Conservation (phyloP, 2,113 vertebrate species). For the Callionymus lyra region DNA sequence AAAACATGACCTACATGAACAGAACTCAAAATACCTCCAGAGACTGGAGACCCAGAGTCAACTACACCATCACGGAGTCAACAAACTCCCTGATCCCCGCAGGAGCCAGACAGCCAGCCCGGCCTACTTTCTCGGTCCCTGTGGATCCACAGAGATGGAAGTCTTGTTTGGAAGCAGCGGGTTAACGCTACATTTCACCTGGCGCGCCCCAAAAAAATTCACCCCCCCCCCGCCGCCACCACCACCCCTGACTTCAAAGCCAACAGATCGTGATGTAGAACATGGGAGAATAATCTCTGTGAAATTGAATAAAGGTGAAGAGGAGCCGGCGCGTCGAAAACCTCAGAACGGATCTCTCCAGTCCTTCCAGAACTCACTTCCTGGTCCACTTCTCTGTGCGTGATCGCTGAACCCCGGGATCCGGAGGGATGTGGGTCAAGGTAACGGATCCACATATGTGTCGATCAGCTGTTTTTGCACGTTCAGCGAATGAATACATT, state of each 20-base stretch:
- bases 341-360: constrained; percentile 22
- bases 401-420: constrained; percentile 16
- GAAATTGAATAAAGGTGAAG: constrained; percentile 48
- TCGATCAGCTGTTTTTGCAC: too few relatives aligned
- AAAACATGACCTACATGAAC: constrained; percentile 28
- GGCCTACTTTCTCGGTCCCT: constrained; percentile 51
- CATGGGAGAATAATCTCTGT: constrained; percentile 41
- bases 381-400: constrained; percentile 14
- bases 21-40: constrained; percentile 28
- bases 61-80: constrained; percentile 53
- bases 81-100: constrained; percentile 45
- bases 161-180: background rate
- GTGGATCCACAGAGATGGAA: constrained; percentile 41
- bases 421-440: background rate
- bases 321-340: constrained; percentile 39
- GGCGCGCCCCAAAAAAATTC: constrained; percentile 39
- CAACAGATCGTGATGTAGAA: constrained; percentile 34
- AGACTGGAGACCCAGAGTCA: constrained; percentile 36
- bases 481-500: too few relatives aligned
- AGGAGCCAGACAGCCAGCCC: constrained; percentile 43
- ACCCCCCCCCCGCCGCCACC: constrained; percentile 45
- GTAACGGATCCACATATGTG: too few relatives aligned
- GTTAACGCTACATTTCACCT: constrained; percentile 32
- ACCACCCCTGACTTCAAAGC: constrained; percentile 11
- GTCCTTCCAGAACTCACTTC: constrained; percentile 12